Evolutionary conservation across 2,113 vertebrate genomes (phyloP), one percentile per base, ranked within the genome.

Genomic region (Bambusicola thoracicus): DNA sequence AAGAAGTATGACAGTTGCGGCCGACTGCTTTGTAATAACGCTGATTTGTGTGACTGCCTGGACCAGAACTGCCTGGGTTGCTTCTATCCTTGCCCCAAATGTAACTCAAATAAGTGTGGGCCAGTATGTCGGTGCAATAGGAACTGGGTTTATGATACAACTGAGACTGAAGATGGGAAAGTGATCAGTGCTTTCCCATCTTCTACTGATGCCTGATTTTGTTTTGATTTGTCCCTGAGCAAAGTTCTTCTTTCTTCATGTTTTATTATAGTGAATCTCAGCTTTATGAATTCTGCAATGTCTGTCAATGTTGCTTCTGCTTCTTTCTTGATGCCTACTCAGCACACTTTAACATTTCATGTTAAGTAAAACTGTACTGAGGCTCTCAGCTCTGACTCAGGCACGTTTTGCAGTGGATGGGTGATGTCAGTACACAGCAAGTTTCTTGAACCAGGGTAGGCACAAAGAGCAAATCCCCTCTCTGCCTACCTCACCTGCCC

Each of bases 81-180:
- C 85, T 98, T 98, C 96, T 98, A 98, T 83, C 96, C 98, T 21
- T 98, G 98, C 20, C 96, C 97, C 68, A 98, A 97, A 79, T 98
- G 98, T 74, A 97, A 95, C 85, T 98, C 98, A 61, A 98, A 83
- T 44, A 98, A 98, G 80, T 98, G 98, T 22, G 98, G 98, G 30
- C 93, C 96, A 1, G 93, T 96, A 84, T 98, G 98, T 79, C 97
- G 97, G 56, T 98, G 98, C 89, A 97, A 95, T 87, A 96, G 98
- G 7, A 97, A 94, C 73, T 98, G 98, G 98, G 95, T 97, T 24
- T 98, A 98, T 11, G 96, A 98, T 0, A 65, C 73, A 34, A 96
- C 98, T 10, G 92, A 97, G 80, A 96, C 94, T 1, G 98, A 98
- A 51, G 38, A 36, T 8, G 98, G 97, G 8, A 89, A 96, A 17